Base-by-base conservation (phyloP, 2,888 invertebrate species). In the Mythimna loreyi region DNA sequence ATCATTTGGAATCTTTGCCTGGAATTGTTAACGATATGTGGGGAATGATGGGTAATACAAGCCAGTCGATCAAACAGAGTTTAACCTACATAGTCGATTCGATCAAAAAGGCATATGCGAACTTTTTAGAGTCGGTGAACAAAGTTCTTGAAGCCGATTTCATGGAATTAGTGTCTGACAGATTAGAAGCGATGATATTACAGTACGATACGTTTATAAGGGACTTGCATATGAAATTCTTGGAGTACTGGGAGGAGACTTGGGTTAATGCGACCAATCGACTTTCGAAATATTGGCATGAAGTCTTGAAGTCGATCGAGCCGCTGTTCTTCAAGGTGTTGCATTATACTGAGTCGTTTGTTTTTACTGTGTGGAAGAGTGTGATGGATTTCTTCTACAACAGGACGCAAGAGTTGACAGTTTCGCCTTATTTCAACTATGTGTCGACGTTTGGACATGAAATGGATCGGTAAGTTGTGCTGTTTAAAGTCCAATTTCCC, bases 11-110 rank as follows among this genome's bases (percentile, higher is more conserved):
- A 83, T 97, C 97, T 0, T 87, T 98, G 61, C 98, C 98, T 0
- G 97, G 97, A 57, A 98, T 98, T 30, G 96, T 98, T 0, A 97
- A 97, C 58, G 98, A 98, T 90, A 96, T 98, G 86, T 98, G 98
- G 98, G 97, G 98, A 7, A 97, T 98, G 83, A 98, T 98, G 98
- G 98, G 98, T 0, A 98, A 98, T 64, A 98, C 98, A 0, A 98
- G 98, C 11, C 96, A 97, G 80, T 98, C 98, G 0, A 96, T 98
- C 25, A 97, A 98, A 57, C 97, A 97, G 78, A 98, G 98, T 79
- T 93, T 98, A 13, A 92, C 97, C 0, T 98, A 97, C 97, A 96
- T 98, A 0, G 97, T 98, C 0, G 97, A 98, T 73, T 97, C 97
- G 72, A 96, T 98, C 0, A 98, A 97, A 87, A 96, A 92, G 52